Evolutionary conservation across 2,113 vertebrate species (phyloP), one percentile per base, ranked within the genome.

Genomic region (Anser cygnoides): DNA sequence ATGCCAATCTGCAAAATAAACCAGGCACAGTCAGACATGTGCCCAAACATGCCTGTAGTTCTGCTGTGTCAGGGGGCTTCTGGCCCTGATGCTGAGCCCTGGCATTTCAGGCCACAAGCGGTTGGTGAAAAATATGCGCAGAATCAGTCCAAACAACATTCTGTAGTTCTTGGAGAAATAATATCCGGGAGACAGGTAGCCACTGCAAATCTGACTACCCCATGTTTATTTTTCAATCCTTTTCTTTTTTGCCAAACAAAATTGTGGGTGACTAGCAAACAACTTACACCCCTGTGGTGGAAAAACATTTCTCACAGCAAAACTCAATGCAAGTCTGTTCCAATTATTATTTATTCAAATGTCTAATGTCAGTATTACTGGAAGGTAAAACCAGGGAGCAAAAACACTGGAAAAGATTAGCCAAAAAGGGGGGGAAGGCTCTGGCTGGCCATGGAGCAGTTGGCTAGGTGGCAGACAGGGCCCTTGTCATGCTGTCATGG

Each of bases 311-410:
- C 62, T 84, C 28, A 80, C 55, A 76, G 58, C 84, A 93, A 87
- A 87, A 85, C 43, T 88, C 84, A 54, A 57, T 77, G 71, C 67
- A 44, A 83, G 21, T 52, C 28, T 80, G 28, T 94, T 86, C 54
- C 71, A 96, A 93, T 92, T 92, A 63, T 90, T 95, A 93, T 94
- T 96, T 91, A 94, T 90, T 62, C 87, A 84, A 88, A 85, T 89
- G 61, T 84, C 67, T 94, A 93, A 85, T 85, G 46, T 71, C 72
- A 71, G n/a, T 50, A 41, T 92, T 90, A 82, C 31, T 75, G 93
- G 75, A 82, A 67, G 13, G 70, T 58, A 92, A 83, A 67, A 26
- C n/a, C 84, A 82, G 33, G 49, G 39, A 90, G 50, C 23, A 88
- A 93, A 95, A 87, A 35, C 57, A 61, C 78, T 94, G 96, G 93